Base-by-base conservation (phyloP, 92 coral and sea anemone genomes). In the Siderastrea radians region DNA sequence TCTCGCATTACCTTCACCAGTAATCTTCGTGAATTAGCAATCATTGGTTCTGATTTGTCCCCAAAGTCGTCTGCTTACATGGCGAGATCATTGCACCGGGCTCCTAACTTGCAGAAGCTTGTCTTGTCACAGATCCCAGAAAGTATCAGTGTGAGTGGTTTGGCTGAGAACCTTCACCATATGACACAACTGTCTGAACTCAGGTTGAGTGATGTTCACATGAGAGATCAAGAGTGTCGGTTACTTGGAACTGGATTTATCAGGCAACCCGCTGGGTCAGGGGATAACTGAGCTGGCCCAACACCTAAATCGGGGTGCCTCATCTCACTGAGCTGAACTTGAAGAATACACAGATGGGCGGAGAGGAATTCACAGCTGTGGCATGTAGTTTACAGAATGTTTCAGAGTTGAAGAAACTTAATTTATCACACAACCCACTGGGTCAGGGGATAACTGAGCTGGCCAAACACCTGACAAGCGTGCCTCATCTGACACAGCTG, bases 1-100 rank as follows among this genome's bases (percentile, higher is more conserved):
- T n/a, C n/a, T n/a, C n/a, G n/a, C n/a, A 44, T 76, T 76, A 4
- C 65, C 51, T 66, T 77, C 38, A 60, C 81, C 15, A 61, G 60
- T 69, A 46, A 47, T 59, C 69, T 77, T 7, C 14, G 6, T 26
- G 5, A 1, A 3, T 48, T 77, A 58, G 1, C 5, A 60, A 68
- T 77, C 9, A 0, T 0, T 5, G 1, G 2, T 2, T 17, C 60
- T 14, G 2, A 6, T 47, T 46, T 77, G 53, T 12, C 69, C 59
- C 44, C 58, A 15, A 47, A 46, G 6, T 77, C 66, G 59, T 68
- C 16, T 8, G 48, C 69, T 59, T 2, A 45, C 1, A 59, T 77
- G 1, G 81, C 81, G 9, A 17, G 13, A 55, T 77, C 81, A 60
- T 69, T 77, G 45, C 16, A 43, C 16, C 69, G 60, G 6, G 53